A percentile compares a stretch with the other conserved stretches of the same genome.
These are phyloP conservation scores for Tokudaia muenninki DNA, from an alignment of 2,797 vertebrate genomes.

Conservation along the genomic window DNA sequence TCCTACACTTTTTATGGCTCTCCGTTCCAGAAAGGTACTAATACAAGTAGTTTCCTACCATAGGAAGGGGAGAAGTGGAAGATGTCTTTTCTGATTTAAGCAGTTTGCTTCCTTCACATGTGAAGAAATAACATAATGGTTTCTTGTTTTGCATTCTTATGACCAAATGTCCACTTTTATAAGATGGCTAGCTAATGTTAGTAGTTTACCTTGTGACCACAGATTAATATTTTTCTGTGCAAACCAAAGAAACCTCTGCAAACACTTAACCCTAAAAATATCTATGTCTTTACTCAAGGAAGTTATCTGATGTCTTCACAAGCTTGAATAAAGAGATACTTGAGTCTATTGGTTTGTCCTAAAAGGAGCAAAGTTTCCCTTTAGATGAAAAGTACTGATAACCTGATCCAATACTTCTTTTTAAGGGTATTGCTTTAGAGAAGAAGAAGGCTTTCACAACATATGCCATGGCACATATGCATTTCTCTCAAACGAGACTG, in stretches of 20 bases:
- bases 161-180: neutral
- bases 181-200: neutral
- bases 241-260: neutral
- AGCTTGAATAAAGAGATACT: neutral
- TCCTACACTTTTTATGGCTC: neutral
- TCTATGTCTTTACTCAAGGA: neutral
- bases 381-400: neutral
- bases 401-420: neutral
- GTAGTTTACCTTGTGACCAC: neutral
- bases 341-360: neutral
- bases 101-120: neutral
- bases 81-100: neutral
- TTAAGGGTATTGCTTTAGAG: neutral
- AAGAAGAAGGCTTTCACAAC: neutral
- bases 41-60: neutral
- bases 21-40: neutral
- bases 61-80: accelerated
- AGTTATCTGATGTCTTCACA: neutral
- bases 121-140: neutral
- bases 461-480: neutral
- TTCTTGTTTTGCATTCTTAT: neutral
- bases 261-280: neutral
- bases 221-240: neutral
- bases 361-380: neutral
- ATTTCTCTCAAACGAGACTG: neutral